Conservation (phyloP, 2,113 vertebrate genomes). For the cat (Felis catus) region DNA sequence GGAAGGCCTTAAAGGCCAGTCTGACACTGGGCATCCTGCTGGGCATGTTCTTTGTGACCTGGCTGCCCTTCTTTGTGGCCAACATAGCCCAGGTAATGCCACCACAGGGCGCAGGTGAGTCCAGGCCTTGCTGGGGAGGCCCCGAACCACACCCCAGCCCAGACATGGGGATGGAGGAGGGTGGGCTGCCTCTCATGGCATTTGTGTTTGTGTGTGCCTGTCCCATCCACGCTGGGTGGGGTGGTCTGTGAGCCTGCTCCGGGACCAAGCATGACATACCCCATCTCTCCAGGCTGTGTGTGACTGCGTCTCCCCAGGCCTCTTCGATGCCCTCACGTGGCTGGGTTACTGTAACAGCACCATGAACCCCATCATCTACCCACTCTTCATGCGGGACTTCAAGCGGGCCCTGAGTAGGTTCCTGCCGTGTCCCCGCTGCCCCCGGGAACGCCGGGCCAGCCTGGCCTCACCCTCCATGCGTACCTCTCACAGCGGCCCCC, state of each 20-base stretch:
- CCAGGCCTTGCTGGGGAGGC: background rate
- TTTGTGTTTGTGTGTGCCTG: background rate
- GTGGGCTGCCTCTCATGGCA: rapidly evolving
- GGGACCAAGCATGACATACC: background rate
- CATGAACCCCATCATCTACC: constrained; percentile 99
- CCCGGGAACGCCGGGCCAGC: constrained; percentile 82
- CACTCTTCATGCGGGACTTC: constrained; percentile 98
- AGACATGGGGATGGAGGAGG: background rate
- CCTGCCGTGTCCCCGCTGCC: constrained; percentile 89
- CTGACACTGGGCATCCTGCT: constrained; percentile 95
- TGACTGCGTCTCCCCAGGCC: constrained; percentile 88
- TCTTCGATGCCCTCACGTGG: constrained; percentile 97
- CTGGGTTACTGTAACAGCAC: constrained; percentile 99
- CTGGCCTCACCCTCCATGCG: constrained; percentile 92
- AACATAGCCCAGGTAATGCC: constrained; percentile 93
- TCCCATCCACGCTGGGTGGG: background rate
- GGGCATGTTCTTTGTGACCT: constrained; percentile 97
- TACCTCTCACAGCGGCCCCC: constrained; percentile 91
- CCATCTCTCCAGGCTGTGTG: constrained; percentile 89
- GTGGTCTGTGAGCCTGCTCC: background rate
- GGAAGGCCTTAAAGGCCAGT: constrained; percentile 95
- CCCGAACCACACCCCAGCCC: no score
- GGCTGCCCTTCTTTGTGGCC: constrained; percentile 96
- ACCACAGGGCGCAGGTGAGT: background rate
- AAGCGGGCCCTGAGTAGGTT: constrained; percentile 93